Conservation (phyloP, 2,797 vertebrate species). For the Heterohyrax brucei region DNA sequence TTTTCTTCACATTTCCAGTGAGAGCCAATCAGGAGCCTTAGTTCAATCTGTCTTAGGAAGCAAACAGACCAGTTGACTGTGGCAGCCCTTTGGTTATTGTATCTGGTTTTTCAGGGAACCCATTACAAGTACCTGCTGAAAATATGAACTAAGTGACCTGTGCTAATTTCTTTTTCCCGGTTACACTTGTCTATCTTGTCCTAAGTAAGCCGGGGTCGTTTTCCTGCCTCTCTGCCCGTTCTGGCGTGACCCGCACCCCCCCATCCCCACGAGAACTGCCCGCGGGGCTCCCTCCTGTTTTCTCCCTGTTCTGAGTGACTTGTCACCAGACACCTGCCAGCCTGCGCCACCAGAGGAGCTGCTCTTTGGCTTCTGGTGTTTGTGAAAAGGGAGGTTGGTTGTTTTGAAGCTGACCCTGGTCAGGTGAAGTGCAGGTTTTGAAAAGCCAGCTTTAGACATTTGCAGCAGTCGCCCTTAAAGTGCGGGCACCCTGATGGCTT, state of each 20-base stretch:
- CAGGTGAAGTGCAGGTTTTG: neutral
- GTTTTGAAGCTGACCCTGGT: conserved; percentile 55
- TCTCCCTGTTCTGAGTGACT: fast-evolving
- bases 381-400: conserved; percentile 71
- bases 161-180: neutral
- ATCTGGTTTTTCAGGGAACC: neutral
- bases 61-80: neutral
- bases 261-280: neutral
- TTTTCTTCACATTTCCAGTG: neutral
- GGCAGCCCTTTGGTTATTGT: neutral
- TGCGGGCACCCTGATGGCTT: neutral
- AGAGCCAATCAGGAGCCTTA: neutral
- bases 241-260: neutral
- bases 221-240: neutral
- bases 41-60: neutral
- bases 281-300: neutral
- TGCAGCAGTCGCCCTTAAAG: neutral
- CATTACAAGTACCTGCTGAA: too few relatives aligned
- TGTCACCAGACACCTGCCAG: neutral
- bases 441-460: neutral
- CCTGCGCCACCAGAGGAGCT: neutral
- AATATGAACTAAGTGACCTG: too few relatives aligned
- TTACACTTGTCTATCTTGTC: too few relatives aligned
- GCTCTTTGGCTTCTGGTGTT: neutral
- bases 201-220: too few relatives aligned